Conservation (phyloP, 1,140 invertebrate species). For the Drosophila baimaii region DNA sequence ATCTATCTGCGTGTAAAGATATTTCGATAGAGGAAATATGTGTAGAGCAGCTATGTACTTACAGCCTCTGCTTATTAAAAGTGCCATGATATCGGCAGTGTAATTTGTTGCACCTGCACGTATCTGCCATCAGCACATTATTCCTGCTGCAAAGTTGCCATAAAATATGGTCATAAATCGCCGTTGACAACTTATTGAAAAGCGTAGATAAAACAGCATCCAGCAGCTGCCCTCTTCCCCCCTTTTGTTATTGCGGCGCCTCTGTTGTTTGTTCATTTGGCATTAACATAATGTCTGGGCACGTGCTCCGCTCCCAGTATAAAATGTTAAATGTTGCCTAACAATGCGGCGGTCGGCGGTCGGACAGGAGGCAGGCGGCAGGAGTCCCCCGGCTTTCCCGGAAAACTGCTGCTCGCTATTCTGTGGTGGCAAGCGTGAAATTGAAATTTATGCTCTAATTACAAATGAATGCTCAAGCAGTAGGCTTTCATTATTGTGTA, state of each 20-base stretch:
- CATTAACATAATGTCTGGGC: conserved; percentile 55
- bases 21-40: neutral
- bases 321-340: conserved; percentile 53
- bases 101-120: conserved; percentile 57
- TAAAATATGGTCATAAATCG: conserved; percentile 75
- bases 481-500: conserved; percentile 55
- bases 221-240: conserved; percentile 12
- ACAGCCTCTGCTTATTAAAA: neutral
- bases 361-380: conserved; percentile 1
- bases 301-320: conserved; percentile 37
- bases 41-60: neutral
- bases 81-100: neutral
- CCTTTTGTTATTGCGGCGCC: neutral
- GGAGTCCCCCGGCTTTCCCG: neutral
- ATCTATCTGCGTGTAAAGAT: neutral
- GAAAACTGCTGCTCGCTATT: conserved; percentile 33
- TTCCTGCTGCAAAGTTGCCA: conserved; percentile 47
- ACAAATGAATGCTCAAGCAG: conserved; percentile 43
- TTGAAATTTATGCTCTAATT: conserved; percentile 77
- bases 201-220: conserved; percentile 56
- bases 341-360: conserved; percentile 2
- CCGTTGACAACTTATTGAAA: conserved; percentile 66
- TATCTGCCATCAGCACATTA: conserved; percentile 66
- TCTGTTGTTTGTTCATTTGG: conserved; percentile 43
- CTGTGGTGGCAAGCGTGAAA: conserved; percentile 67